Evolutionary conservation across 2,797 vertebrate species (phyloP).

Genomic region (Monodelphis domestica): DNA sequence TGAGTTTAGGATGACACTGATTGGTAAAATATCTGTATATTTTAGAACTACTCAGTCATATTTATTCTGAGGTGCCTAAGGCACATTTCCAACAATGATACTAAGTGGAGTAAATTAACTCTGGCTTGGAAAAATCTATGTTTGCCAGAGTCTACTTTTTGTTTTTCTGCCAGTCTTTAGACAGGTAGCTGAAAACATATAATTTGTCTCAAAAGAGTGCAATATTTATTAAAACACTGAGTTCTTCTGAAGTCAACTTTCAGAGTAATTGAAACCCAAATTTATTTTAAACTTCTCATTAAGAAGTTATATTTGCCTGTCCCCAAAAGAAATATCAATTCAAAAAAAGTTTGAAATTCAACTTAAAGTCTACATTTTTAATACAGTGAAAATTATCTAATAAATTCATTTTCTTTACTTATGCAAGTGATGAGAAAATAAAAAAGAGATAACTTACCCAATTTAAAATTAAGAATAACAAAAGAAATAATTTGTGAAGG

Average conservation of each 20-base stretch:
- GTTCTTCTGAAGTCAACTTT: not conserved
- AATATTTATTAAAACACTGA: not conserved
- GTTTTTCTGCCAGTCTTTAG: conserved; percentile 46
- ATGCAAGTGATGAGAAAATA: conserved; percentile 20
- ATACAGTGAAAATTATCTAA: not conserved
- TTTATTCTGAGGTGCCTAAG: conserved; percentile 61
- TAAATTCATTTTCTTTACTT: conserved; percentile 11
- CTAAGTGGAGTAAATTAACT: conserved; percentile 40
- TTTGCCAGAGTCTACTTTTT: conserved; percentile 29
- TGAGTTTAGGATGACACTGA: conserved; percentile 5
- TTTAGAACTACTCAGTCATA: conserved; percentile 52
- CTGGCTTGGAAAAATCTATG: conserved; percentile 53
- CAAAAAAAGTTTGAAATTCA: conserved; percentile 17
- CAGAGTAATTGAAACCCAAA: not conserved
- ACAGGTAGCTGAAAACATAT: conserved; percentile 48
- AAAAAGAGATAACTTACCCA: not conserved
- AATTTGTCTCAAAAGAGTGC: conserved; percentile 6
- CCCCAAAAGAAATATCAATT: not conserved
- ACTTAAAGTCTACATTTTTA: conserved; percentile 24
- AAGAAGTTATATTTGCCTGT: conserved; percentile 12
- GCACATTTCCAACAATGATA: conserved; percentile 61
- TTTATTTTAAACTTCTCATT: conserved; percentile 21
- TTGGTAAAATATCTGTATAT: not conserved
- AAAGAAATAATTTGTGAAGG: not conserved
- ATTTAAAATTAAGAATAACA: not conserved